Base-by-base conservation (phyloP, 37 sponge, comb jelly and placozoan genomes). In the Haliclona indistincta region DNA sequence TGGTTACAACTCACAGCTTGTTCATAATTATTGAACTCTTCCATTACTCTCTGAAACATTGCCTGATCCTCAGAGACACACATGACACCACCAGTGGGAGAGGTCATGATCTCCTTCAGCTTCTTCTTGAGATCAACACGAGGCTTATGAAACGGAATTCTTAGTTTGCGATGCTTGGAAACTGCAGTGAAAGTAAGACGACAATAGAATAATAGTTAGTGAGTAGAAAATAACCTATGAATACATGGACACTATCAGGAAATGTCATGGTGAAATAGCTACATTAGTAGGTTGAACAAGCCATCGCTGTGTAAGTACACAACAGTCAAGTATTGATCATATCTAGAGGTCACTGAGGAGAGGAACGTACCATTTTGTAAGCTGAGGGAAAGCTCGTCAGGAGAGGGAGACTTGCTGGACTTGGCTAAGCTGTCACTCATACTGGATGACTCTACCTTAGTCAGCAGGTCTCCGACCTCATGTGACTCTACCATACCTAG, bases 51-150 rank as follows among this genome's bases (percentile, higher is more conserved):
- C 17, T 58, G 43, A 64, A 79, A 86, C 35, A 38, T 65, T 19
- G 55, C 80, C 20, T 17, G 26, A 54, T 78, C 72, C n/a, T 34
- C 43, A 25, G 55, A 51, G 26, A 79, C 52, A 22, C 43, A 19
- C 22, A 67, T 3, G 6, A 26, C 25, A 22, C 74, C 80, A 37
- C 66, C 65, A 37, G 42, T 45, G 54, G 71, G 55, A 40, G 42
- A 33, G 64, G 79, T 74, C 75, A 86, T 86, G 0, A 74, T 23
- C 65, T 64, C 71, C 73, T 85, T 85, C 35, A 85, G 38, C 30
- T 77, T 70, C 13, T 58, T 38, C 49, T 85, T 85, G n/a, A 82
- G 61, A 58, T 82, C 71, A 30, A 74, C 32, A 0, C 25, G 13
- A n/a, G 60, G 60, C 7, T 26, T 8, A n/a, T 58, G 13, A n/a